Evolutionary conservation across 1,140 invertebrate species (phyloP).

Genomic region (Apocrypta bakeri): DNA sequence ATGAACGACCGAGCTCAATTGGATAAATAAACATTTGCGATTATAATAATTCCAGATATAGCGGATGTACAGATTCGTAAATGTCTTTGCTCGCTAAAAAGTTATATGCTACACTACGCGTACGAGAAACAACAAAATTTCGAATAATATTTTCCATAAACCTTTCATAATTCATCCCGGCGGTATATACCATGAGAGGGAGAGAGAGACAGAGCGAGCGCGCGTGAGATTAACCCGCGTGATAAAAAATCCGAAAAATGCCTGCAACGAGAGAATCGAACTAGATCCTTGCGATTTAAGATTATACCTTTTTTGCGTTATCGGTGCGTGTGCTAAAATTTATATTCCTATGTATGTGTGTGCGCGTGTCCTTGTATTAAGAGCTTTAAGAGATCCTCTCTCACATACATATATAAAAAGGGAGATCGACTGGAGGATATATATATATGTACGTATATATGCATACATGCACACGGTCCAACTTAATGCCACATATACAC

Average conservation of each 20-base stretch:
- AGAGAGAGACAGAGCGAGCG: too few species aligned
- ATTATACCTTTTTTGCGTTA: constrained; percentile 43
- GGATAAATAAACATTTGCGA: too few species aligned
- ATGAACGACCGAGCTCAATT: too few species aligned
- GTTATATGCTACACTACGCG: too few species aligned
- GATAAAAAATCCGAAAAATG: neutral
- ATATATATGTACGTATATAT: neutral
- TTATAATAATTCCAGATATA: too few species aligned
- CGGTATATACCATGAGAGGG: too few species aligned
- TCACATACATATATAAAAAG: neutral
- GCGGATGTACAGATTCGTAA: too few species aligned
- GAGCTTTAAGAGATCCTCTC: constrained; percentile 1
- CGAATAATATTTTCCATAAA: too few species aligned
- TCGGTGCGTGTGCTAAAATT: constrained; percentile 22
- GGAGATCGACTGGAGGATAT: constrained; percentile 6
- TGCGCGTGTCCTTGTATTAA: neutral
- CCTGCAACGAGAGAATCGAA: neutral
- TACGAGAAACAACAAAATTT: too few species aligned
- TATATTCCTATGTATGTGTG: neutral
- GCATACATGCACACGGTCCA: neutral
- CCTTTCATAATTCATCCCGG: too few species aligned
- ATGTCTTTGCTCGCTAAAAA: too few species aligned
- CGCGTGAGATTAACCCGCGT: neutral
- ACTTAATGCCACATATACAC: constrained; percentile 13
- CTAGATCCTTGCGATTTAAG: constrained; percentile 42